Conservation (phyloP, 2,113 vertebrate species). For the Halichoeres trimaculatus region DNA sequence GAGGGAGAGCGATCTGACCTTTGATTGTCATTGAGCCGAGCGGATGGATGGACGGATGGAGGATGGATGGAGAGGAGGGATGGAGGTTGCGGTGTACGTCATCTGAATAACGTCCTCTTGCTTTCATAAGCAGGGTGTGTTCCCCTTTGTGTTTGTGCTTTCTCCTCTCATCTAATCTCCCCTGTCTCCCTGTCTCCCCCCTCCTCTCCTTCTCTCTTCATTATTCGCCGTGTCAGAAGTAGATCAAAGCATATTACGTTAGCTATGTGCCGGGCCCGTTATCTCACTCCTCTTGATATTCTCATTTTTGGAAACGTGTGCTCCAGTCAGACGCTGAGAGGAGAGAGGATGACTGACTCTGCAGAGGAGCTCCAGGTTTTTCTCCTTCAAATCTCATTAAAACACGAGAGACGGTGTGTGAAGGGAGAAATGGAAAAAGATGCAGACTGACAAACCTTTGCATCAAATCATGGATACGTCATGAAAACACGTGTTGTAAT, state of each 20-base stretch:
- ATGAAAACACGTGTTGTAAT: no score
- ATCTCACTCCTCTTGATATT: conserved; percentile 35
- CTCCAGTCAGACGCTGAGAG: conserved; percentile 12
- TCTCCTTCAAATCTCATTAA: no score
- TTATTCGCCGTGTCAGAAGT: conserved; percentile 50
- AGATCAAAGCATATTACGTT: conserved; percentile 48
- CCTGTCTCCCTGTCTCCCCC: conserved; percentile 14
- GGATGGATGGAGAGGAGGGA: conserved; percentile 9
- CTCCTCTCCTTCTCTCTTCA: conserved; percentile 6
- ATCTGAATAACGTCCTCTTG: background rate
- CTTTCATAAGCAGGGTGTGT: conserved; percentile 44
- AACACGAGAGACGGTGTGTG: no score
- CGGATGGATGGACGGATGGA: background rate
- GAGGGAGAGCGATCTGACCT: conserved; percentile 70
- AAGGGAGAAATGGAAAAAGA: background rate
- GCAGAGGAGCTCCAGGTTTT: background rate
- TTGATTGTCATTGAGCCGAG: conserved; percentile 79
- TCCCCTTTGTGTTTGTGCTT: conserved; percentile 22
- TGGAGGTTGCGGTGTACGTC: conserved; percentile 8
- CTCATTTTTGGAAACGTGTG: conserved; percentile 26
- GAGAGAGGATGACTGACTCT: background rate
- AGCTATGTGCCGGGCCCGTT: conserved; percentile 14
- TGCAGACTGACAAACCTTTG: background rate
- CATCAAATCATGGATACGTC: no score
- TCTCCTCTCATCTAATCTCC: conserved; percentile 20